Percentiles rank a stretch among this genome's conserved stretches.
Conservation (phyloP, 2,113 vertebrate species). For the Cairina moschata region DNA sequence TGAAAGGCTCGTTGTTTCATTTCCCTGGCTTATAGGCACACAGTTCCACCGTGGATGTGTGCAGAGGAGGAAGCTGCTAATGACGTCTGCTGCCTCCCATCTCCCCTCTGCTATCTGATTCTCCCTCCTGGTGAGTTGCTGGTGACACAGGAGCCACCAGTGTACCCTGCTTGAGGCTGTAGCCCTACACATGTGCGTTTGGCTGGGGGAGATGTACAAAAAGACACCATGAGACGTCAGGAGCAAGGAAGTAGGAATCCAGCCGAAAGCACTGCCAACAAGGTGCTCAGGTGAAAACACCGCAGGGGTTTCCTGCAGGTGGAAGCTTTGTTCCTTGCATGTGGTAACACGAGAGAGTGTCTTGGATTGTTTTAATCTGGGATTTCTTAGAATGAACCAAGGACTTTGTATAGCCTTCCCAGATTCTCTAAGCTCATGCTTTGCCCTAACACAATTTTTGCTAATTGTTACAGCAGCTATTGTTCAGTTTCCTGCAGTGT, state of each 20-base stretch:
- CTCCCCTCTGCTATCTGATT: background rate
- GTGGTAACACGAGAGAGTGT: background rate
- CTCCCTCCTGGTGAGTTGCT: background rate
- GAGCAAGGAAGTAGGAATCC: background rate
- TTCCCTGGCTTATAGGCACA: background rate
- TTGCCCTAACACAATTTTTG: background rate
- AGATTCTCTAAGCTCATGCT: background rate
- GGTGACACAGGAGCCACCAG: background rate
- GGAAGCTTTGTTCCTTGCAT: background rate
- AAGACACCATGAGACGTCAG: background rate
- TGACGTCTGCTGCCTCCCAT: background rate
- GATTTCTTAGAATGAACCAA: background rate
- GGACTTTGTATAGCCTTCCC: background rate
- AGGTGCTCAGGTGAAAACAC: background rate
- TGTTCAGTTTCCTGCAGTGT: background rate
- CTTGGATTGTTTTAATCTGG: background rate
- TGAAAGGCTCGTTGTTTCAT: constrained; percentile 17
- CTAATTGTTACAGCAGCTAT: background rate
- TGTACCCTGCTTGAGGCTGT: background rate
- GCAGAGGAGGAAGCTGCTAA: constrained; percentile 23
- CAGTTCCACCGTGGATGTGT: background rate
- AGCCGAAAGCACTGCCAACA: background rate
- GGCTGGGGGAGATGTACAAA: background rate
- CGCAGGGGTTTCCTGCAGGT: background rate
- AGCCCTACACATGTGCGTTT: background rate